Conservation (phyloP, 2,888 invertebrate species). For the Lottia gigantea region DNA sequence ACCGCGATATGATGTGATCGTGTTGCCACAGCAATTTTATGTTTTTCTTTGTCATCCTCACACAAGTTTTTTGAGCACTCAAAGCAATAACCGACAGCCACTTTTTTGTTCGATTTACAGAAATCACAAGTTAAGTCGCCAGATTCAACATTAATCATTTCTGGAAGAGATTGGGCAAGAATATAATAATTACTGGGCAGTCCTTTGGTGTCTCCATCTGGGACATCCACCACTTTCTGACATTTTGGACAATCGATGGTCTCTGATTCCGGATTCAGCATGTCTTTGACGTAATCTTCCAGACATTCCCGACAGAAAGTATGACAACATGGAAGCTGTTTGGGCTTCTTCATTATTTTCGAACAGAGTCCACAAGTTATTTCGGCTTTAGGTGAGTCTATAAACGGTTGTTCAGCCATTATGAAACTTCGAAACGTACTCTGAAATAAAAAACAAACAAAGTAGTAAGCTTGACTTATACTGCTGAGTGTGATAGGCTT, state of each 20-base stretch:
- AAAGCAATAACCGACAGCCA: conserved; percentile 17
- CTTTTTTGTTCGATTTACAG: conserved; percentile 9
- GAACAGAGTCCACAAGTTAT: conserved; percentile 19
- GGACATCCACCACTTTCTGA: conserved; percentile 13
- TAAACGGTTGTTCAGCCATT: too few relatives aligned
- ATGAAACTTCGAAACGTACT: too few relatives aligned
- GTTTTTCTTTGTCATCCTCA: conserved; percentile 14
- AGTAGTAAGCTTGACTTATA: too few relatives aligned
- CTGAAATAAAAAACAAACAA: too few relatives aligned
- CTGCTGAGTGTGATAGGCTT: too few relatives aligned
- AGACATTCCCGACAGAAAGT: conserved; percentile 18
- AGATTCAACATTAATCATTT: conserved; percentile 7
- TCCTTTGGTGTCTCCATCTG: conserved; percentile 12
- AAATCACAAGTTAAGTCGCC: conserved; percentile 17
- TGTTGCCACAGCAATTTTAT: conserved; percentile 13
- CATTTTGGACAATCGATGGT: conserved; percentile 20
- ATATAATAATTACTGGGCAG: conserved; percentile 20
- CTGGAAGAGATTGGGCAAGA: conserved; percentile 12
- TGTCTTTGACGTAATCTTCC: conserved; percentile 17
- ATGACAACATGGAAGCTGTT: conserved; percentile 20
- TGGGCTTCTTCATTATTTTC: conserved; percentile 18
- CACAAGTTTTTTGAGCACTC: conserved; percentile 22
- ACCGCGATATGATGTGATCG: conserved; percentile 18
- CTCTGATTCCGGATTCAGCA: not conserved
- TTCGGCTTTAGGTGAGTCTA: not conserved